phyloP scores from a whole-genome alignment of 2,888 invertebrate genomes.

The Nephrotoma flavescens region DNA sequence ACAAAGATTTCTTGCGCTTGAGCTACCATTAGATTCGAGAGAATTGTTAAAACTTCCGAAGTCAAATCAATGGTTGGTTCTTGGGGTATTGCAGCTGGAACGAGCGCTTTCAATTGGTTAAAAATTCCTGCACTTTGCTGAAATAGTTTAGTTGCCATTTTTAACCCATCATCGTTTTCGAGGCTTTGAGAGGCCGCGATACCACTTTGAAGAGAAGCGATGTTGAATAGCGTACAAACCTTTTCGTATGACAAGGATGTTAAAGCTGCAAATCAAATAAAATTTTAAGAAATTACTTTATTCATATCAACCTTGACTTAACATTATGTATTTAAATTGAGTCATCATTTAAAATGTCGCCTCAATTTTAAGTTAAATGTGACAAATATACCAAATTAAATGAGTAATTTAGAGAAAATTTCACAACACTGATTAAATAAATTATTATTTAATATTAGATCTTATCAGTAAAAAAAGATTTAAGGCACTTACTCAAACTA shows the following conservation, averaged over 20 bases:
- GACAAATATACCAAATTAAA: neutral
- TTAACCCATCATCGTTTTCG: constrained; percentile 86
- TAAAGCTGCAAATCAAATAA: constrained; percentile 46
- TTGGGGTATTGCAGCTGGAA: constrained; percentile 72
- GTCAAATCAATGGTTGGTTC: constrained; percentile 93
- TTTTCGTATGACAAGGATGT: constrained; percentile 84
- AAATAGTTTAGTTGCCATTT: constrained; percentile 78
- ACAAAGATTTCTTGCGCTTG: constrained; percentile 98
- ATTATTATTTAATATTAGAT: neutral
- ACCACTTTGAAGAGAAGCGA: constrained; percentile 83
- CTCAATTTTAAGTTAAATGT: neutral
- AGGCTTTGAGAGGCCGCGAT: constrained; percentile 72
- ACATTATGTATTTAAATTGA: neutral
- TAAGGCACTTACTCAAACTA: constrained; percentile 63
- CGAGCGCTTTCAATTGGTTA: constrained; percentile 63
- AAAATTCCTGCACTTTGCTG: constrained; percentile 91
- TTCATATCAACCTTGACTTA: neutral
- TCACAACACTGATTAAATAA: neutral
- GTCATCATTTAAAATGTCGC: neutral
- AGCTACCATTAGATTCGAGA: constrained; percentile 84
- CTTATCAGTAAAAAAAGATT: neutral
- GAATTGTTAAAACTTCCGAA: constrained; percentile 78
- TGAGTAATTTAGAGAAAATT: neutral
- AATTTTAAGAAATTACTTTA: constrained; percentile 6
- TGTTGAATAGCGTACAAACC: constrained; percentile 90